Evolutionary conservation across 1,140 invertebrate genomes (phyloP).

Genomic region (Zaprionus kolodkinae): DNA sequence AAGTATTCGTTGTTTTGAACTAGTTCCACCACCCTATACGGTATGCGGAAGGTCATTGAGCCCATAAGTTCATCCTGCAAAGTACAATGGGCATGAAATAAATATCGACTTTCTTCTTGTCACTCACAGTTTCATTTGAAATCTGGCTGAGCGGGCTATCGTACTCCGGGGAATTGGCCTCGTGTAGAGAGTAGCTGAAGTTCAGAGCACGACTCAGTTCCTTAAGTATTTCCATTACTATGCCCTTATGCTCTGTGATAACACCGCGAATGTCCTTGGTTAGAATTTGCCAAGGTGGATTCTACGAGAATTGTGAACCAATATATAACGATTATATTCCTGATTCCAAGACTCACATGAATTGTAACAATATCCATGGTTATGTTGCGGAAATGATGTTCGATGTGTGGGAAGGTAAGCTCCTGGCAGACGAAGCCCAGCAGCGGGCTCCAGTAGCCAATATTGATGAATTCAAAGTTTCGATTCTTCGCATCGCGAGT

Average conservation of each 20-base stretch:
- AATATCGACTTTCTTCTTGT: too few relatives aligned
- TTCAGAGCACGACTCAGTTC: conserved; percentile 92
- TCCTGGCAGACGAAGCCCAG: conserved; percentile 88
- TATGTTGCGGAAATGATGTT: conserved; percentile 91
- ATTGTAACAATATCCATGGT: conserved; percentile 87
- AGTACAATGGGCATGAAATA: not conserved
- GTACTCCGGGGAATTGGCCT: conserved; percentile 42
- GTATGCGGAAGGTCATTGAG: conserved; percentile 72
- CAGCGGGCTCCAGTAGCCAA: conserved; percentile 90
- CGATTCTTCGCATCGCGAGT: conserved; percentile 59
- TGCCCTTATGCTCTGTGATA: conserved; percentile 87
- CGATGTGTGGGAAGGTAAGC: conserved; percentile 91
- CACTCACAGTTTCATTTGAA: conserved; percentile 65
- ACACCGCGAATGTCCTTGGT: conserved; percentile 86
- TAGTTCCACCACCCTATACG: conserved; percentile 64
- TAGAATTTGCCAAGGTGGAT: conserved; percentile 93
- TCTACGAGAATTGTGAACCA: conserved; percentile 86
- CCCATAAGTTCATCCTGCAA: conserved; percentile 59
- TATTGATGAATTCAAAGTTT: conserved; percentile 85
- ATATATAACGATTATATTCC: conserved; percentile 68
- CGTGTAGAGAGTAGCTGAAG: conserved; percentile 88
- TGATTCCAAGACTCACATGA: conserved; percentile 73
- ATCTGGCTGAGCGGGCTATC: conserved; percentile 14
- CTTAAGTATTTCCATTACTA: conserved; percentile 92
- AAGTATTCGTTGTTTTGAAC: conserved; percentile 86